phyloP scores from a whole-genome alignment of 2,888 invertebrate genomes.

The Plagiodera versicolora region DNA sequence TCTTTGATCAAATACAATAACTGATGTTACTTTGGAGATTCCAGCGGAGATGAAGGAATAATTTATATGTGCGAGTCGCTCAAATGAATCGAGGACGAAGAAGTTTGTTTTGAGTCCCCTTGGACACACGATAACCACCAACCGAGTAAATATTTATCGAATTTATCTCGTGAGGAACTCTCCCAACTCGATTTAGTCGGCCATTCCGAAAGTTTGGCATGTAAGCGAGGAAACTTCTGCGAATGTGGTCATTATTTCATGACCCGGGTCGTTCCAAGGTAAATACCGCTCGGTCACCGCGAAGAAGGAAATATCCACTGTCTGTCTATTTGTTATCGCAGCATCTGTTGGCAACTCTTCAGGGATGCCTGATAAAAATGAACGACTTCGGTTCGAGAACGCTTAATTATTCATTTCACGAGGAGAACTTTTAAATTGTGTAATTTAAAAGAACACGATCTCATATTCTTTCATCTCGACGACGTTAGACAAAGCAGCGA shows the following conservation, averaged over 20 bases:
- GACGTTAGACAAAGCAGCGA: constrained; percentile 47
- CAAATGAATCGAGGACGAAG: not conserved
- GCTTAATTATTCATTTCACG: constrained; percentile 57
- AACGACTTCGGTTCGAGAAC: constrained; percentile 50
- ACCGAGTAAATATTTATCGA: constrained; percentile 21
- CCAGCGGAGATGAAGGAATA: too few relatives aligned
- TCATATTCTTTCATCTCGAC: constrained; percentile 51
- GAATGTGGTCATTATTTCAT: constrained; percentile 27
- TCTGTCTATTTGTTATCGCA: constrained; percentile 41
- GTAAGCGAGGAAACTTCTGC: constrained; percentile 16
- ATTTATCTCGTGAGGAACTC: constrained; percentile 17
- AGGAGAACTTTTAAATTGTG: constrained; percentile 57
- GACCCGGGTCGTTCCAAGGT: constrained; percentile 17
- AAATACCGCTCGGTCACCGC: constrained; percentile 11
- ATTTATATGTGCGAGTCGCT: too few relatives aligned
- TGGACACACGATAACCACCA: constrained; percentile 7
- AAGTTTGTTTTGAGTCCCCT: not conserved
- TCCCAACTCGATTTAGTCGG: constrained; percentile 8
- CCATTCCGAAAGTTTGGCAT: constrained; percentile 18
- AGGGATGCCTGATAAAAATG: constrained; percentile 53
- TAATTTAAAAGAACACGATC: constrained; percentile 53
- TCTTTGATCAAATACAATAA: too few relatives aligned
- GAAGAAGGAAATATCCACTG: not conserved
- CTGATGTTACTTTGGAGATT: too few relatives aligned
- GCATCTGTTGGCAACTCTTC: constrained; percentile 41